Percentiles rank a stretch among this genome's conserved stretches.
Conservation (phyloP, 2,113 vertebrate species). For the Alligator sinensis region DNA sequence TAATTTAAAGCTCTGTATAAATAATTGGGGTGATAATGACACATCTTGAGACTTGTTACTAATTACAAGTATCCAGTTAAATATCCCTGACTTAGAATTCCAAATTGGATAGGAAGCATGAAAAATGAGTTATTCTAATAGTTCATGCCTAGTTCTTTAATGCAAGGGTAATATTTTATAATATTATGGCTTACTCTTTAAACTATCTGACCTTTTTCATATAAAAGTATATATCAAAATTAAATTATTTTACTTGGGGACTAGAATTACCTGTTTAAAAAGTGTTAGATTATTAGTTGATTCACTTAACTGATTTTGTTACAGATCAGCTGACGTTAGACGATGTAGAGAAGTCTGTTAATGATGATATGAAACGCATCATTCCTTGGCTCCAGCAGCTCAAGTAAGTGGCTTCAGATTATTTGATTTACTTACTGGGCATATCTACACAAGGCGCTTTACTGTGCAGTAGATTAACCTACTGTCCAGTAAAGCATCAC, state of each 20-base stretch:
- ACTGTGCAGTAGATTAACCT: too few relatives aligned
- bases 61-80: background rate
- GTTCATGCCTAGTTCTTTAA: background rate
- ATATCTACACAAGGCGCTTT: too few relatives aligned
- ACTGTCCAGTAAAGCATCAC: too few relatives aligned
- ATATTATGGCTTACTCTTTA: background rate
- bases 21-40: background rate
- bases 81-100: background rate
- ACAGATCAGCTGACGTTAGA: conserved; percentile 93
- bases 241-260: background rate
- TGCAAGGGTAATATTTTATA: background rate
- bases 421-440: background rate
- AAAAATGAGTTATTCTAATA: background rate
- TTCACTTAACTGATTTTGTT: conserved; percentile 49
- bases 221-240: background rate
- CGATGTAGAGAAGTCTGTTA: conserved; percentile 95
- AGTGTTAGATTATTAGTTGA: background rate
- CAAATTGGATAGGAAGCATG: background rate
- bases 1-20: background rate
- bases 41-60: background rate
- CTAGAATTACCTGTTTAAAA: background rate
- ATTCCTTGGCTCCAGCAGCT: conserved; percentile 95
- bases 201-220: background rate
- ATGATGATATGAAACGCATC: conserved; percentile 97
- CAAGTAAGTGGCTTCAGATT: conserved; percentile 82